These are phyloP conservation scores for Shinisaurus crocodilurus DNA, from an alignment of 2,113 vertebrate species.

Conservation along the genomic window DNA sequence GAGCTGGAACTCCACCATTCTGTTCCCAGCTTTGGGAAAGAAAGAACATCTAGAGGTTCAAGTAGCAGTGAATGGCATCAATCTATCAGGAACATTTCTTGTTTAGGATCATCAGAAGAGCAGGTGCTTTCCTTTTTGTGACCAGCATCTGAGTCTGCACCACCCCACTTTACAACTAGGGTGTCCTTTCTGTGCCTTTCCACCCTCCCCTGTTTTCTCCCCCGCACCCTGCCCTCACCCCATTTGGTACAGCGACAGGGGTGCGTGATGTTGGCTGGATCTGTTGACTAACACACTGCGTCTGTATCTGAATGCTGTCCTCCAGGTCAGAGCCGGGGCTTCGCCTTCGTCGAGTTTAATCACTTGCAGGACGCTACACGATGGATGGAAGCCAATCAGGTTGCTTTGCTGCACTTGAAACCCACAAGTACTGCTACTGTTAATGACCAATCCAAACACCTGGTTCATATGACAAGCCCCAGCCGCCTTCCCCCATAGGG, in stretches of 20 bases:
- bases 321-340: constrained; percentile 97
- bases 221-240: constrained; percentile 25
- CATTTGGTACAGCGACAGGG: constrained; percentile 29
- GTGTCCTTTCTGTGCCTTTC: constrained; percentile 41
- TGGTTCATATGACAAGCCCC: constrained; percentile 63
- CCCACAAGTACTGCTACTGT: constrained; percentile 76
- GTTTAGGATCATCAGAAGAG: not conserved
- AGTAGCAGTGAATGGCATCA: not conserved
- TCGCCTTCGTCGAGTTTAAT: constrained; percentile 98
- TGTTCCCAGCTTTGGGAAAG: not conserved
- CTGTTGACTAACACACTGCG: constrained; percentile 82
- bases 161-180: constrained; percentile 22
- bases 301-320: constrained; percentile 85
- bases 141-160: constrained; percentile 12
- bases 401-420: constrained; percentile 89
- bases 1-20: not conserved
- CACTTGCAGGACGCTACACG: constrained; percentile 95
- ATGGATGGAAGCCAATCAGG: constrained; percentile 98
- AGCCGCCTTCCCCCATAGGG: constrained; percentile 3
- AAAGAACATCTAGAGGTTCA: not conserved
- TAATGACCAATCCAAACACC: constrained; percentile 71
- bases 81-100: not conserved
- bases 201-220: constrained; percentile 7
- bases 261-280: constrained; percentile 66
- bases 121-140: not conserved